Conservation (phyloP, 2,888 invertebrate species). For the Amblyjoppa fuscipennis region DNA sequence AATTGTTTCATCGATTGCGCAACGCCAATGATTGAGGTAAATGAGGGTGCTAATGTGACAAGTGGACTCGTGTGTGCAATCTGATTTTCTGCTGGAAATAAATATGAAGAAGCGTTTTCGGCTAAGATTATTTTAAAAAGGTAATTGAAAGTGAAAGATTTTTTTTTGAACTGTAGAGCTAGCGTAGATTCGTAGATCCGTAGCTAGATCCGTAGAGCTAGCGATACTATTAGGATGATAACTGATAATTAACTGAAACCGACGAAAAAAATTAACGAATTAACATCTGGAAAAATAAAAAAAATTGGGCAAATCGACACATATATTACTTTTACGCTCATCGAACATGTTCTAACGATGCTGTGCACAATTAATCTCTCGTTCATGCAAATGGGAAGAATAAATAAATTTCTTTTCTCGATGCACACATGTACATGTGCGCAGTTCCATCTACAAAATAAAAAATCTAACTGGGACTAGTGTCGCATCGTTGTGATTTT, state of each 20-base stretch:
- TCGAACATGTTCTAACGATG: conserved; percentile 61
- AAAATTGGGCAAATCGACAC: conserved; percentile 54
- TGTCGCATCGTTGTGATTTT: background rate
- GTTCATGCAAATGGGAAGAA: conserved; percentile 44
- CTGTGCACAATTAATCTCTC: conserved; percentile 57
- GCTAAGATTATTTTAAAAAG: background rate
- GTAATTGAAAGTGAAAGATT: background rate
- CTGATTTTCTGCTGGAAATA: conserved; percentile 17
- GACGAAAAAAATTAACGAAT: conserved; percentile 35
- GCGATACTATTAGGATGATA: background rate
- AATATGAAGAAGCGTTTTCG: conserved; percentile 32
- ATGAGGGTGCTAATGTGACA: conserved; percentile 64
- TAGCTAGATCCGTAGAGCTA: background rate
- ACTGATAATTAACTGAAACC: conserved; percentile 38
- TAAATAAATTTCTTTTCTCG: conserved; percentile 10
- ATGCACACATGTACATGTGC: background rate
- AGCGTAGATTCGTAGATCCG: too few species aligned
- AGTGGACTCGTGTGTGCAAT: conserved; percentile 59
- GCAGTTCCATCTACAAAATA: background rate
- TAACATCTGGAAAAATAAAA: conserved; percentile 26
- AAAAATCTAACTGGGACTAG: background rate
- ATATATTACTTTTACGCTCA: conserved; percentile 47
- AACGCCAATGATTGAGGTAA: conserved; percentile 53
- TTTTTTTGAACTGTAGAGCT: background rate
- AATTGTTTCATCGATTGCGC: conserved; percentile 55